Base-by-base conservation (phyloP, 2,113 vertebrate genomes). In the Poecile atricapillus region DNA sequence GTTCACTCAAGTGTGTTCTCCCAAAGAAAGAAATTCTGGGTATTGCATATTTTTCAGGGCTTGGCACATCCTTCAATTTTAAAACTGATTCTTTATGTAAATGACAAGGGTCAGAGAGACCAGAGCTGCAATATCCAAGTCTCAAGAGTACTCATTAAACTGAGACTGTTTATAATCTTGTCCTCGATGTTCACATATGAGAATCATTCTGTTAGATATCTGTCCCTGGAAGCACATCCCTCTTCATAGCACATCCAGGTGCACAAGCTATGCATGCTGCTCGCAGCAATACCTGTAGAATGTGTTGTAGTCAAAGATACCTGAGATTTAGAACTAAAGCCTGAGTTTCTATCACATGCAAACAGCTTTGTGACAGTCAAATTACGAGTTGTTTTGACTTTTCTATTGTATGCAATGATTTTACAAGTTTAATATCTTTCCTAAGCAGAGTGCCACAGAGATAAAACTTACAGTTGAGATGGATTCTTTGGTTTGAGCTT, bases 131-230 rank as follows among this genome's bases (percentile, higher is more conserved):
- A 63, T 60, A 67, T 49, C 49, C 62, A 93, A 79, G 7, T 88
- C 93, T 94, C 92, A 79, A 25, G 89, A 87, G 96, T 63, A 52
- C 90, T 97, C 83, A 94, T 97, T 97, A 97, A 91, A 92, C 30
- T 76, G 71, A 82, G 69, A 73, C 60, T 49, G 33, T 87, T 95
- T 89, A 59, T 91, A 83, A 88, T 91, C 46, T 86, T 49, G 20
- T 63, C 84, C 58, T 93, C 41, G 5, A 76, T 85, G 63, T n/a
- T 62, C 44, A 60, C 4, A 2, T 14, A 35, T 0, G 0, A 78
- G 11, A 33, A 71, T 30, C 35, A 46, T 52, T 58, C 41, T 65
- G 22, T 69, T 59, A 65, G 41, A 39, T 39, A 39, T 39, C 39
- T 35, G n/a, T 55, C 37, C n/a, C 52, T 91, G 75, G 53, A 87